Evolutionary conservation across 2,797 vertebrate species (phyloP), one percentile per base, ranked within the genome.

Genomic region (Thaleichthys pacificus): DNA sequence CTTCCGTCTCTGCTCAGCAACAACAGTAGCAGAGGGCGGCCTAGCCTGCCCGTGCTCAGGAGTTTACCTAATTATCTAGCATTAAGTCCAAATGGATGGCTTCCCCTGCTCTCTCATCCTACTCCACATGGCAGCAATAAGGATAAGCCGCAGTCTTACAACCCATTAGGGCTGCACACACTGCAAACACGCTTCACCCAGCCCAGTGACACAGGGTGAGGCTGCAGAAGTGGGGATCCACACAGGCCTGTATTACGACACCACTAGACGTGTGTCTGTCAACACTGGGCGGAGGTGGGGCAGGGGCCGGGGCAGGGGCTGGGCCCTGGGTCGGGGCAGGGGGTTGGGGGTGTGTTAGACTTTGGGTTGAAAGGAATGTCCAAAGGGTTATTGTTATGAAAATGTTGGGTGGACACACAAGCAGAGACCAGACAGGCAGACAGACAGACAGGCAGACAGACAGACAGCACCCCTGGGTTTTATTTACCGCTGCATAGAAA

Each of bases 61-160:
- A 84, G 79, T 89, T 91, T 84, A 87, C 86, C 83, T 90, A 89
- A 92, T 90, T 89, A 89, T 85, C 86, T 80, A 82, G 87, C 80
- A 89, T 91, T 91, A 90, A 81, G 80, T 85, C 87, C 80, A 87
- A 86, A 91, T 78, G 82, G 85, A 84, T 89, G 84, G 83, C 84
- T 90, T 89, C 81, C 81, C 80, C 81, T 11, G 86, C 80, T 79
- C 80, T 79, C 75, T 84, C 77, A 82, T 86, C 83, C 82, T 35
- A 9, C 60, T 68, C 83, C 81, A 88, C 84, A 85, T 86, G 84
- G 83, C 77, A 75, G 72, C 79, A 76, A 77, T 80, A 12, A 71
- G 85, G 88, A 92, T 91, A 83, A 92, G 84, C 83, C n/a, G 0
- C 30, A 70, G 73, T 84, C 77, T 84, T 87, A 88, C 81, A 90